Base-by-base conservation (phyloP, 2,888 invertebrate species). In the Nomada goodeniana region DNA sequence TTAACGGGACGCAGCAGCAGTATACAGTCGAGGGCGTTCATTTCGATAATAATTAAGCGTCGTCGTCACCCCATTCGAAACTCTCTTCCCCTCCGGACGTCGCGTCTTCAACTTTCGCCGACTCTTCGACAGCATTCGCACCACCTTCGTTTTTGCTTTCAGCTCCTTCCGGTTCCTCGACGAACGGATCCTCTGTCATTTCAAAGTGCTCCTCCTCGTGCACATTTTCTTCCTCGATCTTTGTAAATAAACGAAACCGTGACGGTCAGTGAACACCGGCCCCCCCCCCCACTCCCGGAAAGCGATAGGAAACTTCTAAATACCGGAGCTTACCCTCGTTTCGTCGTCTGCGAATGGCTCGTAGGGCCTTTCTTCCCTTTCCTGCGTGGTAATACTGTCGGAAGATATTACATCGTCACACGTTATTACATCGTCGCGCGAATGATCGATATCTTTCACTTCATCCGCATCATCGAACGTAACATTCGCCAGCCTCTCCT, bases 401-500 rank as follows among this genome's bases (percentile, higher is more conserved):
- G 60, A 80, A 23, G 83, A 84, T 20, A 84, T 67, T 26, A 36
- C 5, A 36, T 36, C 36, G 36, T 36, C 36, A 36, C 36, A 36
- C 26, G 83, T 85, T 20, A 84, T 67, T 26, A 83, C 87, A 44
- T 92, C 93, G 64, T 92, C 91, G 29, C 83, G 76, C 1, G 81
- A 77, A 26, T 70, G 80, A 50, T 89, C 89, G 23, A 79, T 63
- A 44, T 85, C 89, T 72, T 80, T 86, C 36, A 75, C 71, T 44
- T 90, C 90, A 0, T 85, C 86, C 18, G 59, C 69, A 11, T 85
- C 88, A 2, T 80, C 73, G 29, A 86, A 83, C 3, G 86, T 78
- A 90, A 96, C 96, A 90, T 95, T 95, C 67, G 95, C 96, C 89
- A 95, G 94, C 88, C 95, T 95, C 57, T 95, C 96, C 91, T 96